A percentile compares a stretch with the other conserved stretches of the same genome.
Conservation (phyloP, 2,113 vertebrate species). For the Pyrgilauda ruficollis region DNA sequence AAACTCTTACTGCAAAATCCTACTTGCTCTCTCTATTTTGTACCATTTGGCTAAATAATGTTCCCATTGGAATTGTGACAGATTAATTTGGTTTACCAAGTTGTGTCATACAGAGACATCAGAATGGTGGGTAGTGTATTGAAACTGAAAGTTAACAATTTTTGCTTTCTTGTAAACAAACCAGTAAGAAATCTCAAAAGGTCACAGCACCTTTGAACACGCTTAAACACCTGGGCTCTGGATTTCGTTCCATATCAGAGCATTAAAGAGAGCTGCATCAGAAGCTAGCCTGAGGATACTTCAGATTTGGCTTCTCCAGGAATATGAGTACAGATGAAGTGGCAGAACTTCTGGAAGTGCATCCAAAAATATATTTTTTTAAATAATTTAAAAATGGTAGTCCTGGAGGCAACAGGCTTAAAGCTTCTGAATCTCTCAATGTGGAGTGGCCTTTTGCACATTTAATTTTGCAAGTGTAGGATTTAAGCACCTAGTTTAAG, state of each 20-base stretch:
- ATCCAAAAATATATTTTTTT: neutral
- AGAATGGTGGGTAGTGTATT: neutral
- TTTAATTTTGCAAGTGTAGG: neutral
- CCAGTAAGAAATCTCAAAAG: neutral
- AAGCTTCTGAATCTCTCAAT: neutral
- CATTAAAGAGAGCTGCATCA: neutral
- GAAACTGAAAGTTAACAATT: neutral
- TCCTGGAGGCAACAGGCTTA: neutral
- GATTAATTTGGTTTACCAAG: neutral
- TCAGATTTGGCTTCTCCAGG: neutral
- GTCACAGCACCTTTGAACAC: neutral
- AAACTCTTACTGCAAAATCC: neutral
- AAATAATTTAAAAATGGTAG: neutral
- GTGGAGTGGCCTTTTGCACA: neutral
- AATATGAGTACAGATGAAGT: neutral
- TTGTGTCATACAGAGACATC: neutral
- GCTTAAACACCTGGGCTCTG: neutral
- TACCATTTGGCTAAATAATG: neutral
- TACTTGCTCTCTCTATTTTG: neutral
- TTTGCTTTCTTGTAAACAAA: neutral
- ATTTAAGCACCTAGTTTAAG: neutral
- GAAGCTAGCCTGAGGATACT: neutral
- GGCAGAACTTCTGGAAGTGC: neutral
- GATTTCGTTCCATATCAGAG: rapidly evolving
- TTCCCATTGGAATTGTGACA: neutral